Evolutionary conservation across 2,797 vertebrate genomes (phyloP).

Genomic region (Zenarchopterus dispar): DNA sequence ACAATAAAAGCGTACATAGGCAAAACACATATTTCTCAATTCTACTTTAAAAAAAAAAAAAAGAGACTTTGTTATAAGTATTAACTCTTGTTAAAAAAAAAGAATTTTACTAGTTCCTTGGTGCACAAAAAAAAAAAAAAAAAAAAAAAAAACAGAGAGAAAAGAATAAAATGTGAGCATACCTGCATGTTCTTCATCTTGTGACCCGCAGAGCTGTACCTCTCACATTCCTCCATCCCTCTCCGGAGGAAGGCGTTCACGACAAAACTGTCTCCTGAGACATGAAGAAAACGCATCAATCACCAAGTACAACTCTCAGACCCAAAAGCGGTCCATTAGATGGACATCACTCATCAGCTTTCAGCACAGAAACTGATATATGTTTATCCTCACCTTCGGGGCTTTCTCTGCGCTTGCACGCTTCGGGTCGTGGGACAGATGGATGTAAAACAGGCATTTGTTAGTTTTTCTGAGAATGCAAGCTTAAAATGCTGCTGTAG

Average conservation of each 20-base stretch:
- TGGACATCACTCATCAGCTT: not conserved
- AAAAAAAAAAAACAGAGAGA: not conserved
- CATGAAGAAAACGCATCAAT: conserved; percentile 13
- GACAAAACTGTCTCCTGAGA: conserved; percentile 86
- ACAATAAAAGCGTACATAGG: not conserved
- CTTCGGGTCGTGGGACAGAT: conserved; percentile 54
- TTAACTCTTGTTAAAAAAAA: no score
- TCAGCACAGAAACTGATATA: not conserved
- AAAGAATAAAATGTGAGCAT: not conserved
- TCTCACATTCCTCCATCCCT: conserved; percentile 83
- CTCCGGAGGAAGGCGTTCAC: conserved; percentile 81
- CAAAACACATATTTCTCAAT: not conserved
- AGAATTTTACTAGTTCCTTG: no score
- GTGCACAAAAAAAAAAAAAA: not conserved
- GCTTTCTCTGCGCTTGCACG: conserved; percentile 85
- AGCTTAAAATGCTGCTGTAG: not conserved
- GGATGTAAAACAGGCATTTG: conserved; percentile 44
- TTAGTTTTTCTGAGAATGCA: conserved; percentile 20
- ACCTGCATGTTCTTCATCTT: conserved; percentile 83
- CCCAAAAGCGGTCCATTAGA: not conserved
- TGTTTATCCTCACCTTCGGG: conserved; percentile 85
- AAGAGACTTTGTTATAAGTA: no score
- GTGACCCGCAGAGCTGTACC: conserved; percentile 73
- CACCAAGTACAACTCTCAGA: not conserved
- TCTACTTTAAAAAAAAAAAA: no score